Evolutionary conservation across 2,113 vertebrate species (phyloP), one percentile per base, ranked within the genome.

Genomic region (Siphamia tubifer): DNA sequence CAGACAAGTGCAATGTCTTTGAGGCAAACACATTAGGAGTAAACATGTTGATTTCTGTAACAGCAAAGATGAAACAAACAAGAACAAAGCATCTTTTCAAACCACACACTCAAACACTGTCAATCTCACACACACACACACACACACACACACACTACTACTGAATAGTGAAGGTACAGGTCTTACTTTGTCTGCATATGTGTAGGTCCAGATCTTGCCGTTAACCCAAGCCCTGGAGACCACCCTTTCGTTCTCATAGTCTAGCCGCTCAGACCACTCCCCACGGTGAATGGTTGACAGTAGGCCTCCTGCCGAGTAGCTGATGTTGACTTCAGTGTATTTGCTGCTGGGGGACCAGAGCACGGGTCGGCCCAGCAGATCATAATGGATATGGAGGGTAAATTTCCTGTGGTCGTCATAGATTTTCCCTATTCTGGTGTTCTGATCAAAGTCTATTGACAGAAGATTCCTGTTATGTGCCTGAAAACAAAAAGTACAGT

Each of bases 201-300:
- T 98, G 91, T 98, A 99, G 90, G 95, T 99, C 98, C 98, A 99
- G 89, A 98, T 99, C 92, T 98, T 98, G 16, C 98, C 98, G 67
- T 98, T 97, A 66, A 96, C 94, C 96, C 97, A 99, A 10, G 95
- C 96, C 82, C 96, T 92, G 77, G 96, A 97, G 76, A 98, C 80
- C 32, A 99, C 95, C 83, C 94, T 94, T 52, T 96, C 95, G 8
- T 93, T 96, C 54, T 99, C 97, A 36, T 99, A 99, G 72, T 99
- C 96, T 86, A 96, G 94, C 79, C 94, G 94, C 82, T 99, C 96
- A 11, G 94, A 95, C 97, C 96, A 99, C 0, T 94, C 94, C 32
- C 97, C 98, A 20, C 97, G 93, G 84, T 98, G 95, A 79, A 99
- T 98, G 69, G 92, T 89, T 0, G 96, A 94, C 85, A 99, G 84